Base-by-base conservation (phyloP, 2,797 vertebrate species). In the Sciurus vulgaris region DNA sequence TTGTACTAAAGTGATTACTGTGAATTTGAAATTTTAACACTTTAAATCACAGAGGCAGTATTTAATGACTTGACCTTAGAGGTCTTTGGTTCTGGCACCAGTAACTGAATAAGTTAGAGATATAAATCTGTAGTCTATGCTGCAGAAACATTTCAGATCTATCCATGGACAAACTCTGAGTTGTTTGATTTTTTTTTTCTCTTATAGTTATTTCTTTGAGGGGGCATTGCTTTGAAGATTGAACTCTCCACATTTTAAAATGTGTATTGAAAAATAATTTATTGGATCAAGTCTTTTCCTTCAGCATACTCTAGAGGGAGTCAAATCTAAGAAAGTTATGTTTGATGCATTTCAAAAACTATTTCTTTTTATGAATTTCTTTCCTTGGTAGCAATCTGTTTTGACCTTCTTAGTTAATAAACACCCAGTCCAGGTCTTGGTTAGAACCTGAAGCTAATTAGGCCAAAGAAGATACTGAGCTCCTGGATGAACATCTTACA, bases 271-370 rank as follows among this genome's bases (percentile, higher is more conserved):
- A 95, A 97, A 97, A 91, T 38, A 90, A 89, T 97, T 96, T 54
- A 97, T 69, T 77, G 26, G 59, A 94, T 97, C 87, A 96, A 98
- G 98, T 97, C 93, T 98, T 98, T 99, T 98, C 98, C 98, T 98
- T 93, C 96, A 97, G 97, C 97, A 98, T 98, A 98, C 99, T 99
- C 99, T 99, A 99, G 99, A 99, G 99, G 99, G 99, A 98, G 99
- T 99, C 98, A 99, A 99, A 98, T 98, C 98, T 99, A 98, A 98
- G 97, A 98, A 98, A 99, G 98, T 98, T 98, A 97, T 98, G 96
- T 98, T 98, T 97, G 93, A 98, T 97, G 86, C 70, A 96, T 95
- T 98, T 98, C 96, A 90, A 63, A 79, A 93, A 90, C 79, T 92
- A 70, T 82, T 96, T 97, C 89, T 97, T 97, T 86, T 83, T 41